Evolutionary conservation across 2,797 vertebrate genomes (phyloP), one percentile per base, ranked within the genome.

Genomic region (Catostomus latipinnis): DNA sequence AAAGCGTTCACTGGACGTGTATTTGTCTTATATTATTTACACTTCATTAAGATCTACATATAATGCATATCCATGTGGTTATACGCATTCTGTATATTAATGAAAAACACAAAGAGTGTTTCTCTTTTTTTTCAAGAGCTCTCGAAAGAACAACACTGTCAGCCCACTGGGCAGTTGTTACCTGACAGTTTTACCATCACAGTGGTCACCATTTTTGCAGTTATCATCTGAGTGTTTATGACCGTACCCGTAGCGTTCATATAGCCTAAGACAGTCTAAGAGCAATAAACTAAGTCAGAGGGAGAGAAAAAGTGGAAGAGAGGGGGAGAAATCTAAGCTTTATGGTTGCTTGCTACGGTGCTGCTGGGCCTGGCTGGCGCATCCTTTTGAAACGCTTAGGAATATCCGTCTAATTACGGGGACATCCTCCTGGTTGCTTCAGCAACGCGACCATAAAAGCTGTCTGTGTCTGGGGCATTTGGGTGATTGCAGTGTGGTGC

Each of bases 401-500:
- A 96, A 97, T 96, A 92, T 94, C 91, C 92, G 90, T 93, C 95
- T 95, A 95, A 96, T 97, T 96, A 96, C 95, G 93, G 92, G 91
- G 92, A 92, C 95, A 96, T 97, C 95, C 95, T 96, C 94, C 91
- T 91, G 76, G 93, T 92, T 94, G 93, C 95, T 96, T 92, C 91
- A 96, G 96, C 95, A 97, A 96, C 95, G 93, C 86, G 92, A 93
- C 93, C 94, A 94, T 97, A 97, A 98, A 96, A 96, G 89, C 91
- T 91, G 93, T 91, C 94, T 93, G 88, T 90, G 94, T 94, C 94
- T 93, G 88, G 93, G 94, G 92, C 86, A 88, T 96, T 97, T 91
- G 90, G 89, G 91, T 89, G 85, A 87, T 90, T 94, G 92, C 94
- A 96, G 94, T 88, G 92, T 85, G 86, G 89, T 84, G 82, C 94